phyloP scores from a whole-genome alignment of 2,888 invertebrate species.

The Furcula furcula region DNA sequence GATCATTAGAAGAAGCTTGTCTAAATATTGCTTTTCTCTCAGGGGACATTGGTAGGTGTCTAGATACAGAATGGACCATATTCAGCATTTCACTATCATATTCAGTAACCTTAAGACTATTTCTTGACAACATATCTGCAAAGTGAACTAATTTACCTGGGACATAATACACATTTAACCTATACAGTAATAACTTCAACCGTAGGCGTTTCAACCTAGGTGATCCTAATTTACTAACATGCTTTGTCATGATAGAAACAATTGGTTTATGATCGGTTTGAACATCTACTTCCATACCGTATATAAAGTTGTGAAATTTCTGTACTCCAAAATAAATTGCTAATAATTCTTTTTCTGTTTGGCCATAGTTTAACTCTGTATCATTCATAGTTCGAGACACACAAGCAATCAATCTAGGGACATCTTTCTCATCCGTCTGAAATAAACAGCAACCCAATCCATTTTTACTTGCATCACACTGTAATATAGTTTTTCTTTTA shows the following conservation, averaged over 20 bases:
- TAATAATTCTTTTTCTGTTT: neutral
- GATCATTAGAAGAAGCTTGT: neutral
- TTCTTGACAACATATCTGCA: conserved; percentile 9
- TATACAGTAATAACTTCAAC: conserved; percentile 4
- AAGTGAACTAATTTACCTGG: conserved; percentile 2
- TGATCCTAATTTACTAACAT: conserved; percentile 4
- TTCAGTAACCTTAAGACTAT: conserved; percentile 3
- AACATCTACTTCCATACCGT: neutral
- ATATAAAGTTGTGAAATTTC: neutral
- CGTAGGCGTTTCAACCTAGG: conserved; percentile 5
- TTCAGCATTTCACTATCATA: conserved; percentile 4
- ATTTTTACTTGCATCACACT: neutral
- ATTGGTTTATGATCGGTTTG: conserved; percentile 3
- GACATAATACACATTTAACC: conserved; percentile 1
- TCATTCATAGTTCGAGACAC: neutral
- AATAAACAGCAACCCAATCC: conserved; percentile 1
- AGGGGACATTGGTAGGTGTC: conserved; percentile 10
- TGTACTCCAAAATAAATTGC: neutral
- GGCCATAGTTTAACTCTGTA: neutral
- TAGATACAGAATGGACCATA: conserved; percentile 6
- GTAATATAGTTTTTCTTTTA: neutral
- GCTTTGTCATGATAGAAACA: conserved; percentile 3
- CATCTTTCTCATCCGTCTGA: neutral
- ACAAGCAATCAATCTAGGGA: neutral
- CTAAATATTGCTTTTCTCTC: conserved; percentile 3